phyloP scores from a whole-genome alignment of 2,888 invertebrate genomes.

The Sthenelais limicola region DNA sequence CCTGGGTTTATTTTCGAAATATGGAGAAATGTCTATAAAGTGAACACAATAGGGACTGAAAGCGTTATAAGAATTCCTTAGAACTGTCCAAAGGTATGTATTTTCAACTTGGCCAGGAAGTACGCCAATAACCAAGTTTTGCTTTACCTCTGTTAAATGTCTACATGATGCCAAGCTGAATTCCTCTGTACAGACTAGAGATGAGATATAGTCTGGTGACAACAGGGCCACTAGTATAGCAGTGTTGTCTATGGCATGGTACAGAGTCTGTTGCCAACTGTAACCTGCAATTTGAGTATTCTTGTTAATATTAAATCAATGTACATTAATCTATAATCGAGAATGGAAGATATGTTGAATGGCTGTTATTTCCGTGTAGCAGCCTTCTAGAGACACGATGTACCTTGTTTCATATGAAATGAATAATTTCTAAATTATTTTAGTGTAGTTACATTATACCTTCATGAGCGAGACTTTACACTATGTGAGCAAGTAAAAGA shows the following conservation, averaged over 20 bases:
- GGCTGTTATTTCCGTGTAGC: too few relatives aligned
- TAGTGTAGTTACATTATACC: too few relatives aligned
- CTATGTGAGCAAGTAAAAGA: neutral
- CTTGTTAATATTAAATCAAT: too few relatives aligned
- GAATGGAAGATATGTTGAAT: too few relatives aligned
- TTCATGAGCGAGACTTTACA: too few relatives aligned
- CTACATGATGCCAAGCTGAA: conserved; percentile 64
- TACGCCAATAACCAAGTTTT: too few relatives aligned
- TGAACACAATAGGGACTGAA: neutral
- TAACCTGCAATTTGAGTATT: conserved; percentile 65
- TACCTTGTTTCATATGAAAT: too few relatives aligned
- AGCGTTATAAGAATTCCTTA: too few relatives aligned
- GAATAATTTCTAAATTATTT: too few relatives aligned
- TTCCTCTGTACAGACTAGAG: conserved; percentile 67
- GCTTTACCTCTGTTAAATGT: conserved; percentile 59
- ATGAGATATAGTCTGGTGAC: conserved; percentile 60
- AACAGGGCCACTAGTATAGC: conserved; percentile 62
- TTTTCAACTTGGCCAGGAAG: too few relatives aligned
- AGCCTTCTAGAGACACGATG: too few relatives aligned
- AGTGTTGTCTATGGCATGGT: conserved; percentile 60
- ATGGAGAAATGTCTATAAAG: neutral
- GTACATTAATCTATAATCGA: neutral
- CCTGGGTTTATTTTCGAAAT: neutral
- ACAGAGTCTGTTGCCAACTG: conserved; percentile 68
- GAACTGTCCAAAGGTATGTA: too few relatives aligned